A percentile compares a stretch with the other conserved stretches of the same genome.
phyloP scores from a whole-genome alignment of 2,888 invertebrate species.

The Limnephilus marmoratus region DNA sequence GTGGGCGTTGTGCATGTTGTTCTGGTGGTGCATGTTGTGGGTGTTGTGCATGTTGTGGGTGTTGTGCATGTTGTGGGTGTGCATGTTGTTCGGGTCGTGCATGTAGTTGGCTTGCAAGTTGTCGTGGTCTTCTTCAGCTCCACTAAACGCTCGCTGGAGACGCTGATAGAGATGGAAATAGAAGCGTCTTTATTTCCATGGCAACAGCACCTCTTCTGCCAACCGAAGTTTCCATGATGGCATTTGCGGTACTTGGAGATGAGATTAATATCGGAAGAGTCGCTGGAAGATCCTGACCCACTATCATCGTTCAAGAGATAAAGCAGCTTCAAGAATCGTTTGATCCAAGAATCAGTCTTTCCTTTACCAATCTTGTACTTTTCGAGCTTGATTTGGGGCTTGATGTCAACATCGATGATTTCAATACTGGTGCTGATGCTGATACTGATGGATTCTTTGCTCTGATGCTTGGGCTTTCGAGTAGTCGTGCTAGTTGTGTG shows the following conservation, averaged over 20 bases:
- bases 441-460: not conserved
- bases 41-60: not conserved
- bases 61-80: not conserved
- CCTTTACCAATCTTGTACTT: not conserved
- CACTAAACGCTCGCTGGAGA: not conserved
- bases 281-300: not conserved
- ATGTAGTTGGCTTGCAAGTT: not conserved
- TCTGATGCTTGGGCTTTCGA: not conserved
- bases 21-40: not conserved
- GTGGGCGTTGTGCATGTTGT: not conserved
- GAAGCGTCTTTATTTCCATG: not conserved
- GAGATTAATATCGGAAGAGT: not conserved
- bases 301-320: constrained; percentile 41
- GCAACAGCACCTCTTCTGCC: constrained; percentile 31
- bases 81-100: not conserved
- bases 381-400: not conserved
- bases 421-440: constrained; percentile 4
- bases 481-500: not conserved
- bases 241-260: constrained; percentile 48
- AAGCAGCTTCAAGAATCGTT: constrained; percentile 38
- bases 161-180: constrained; percentile 3
- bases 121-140: not conserved
- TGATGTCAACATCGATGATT: not conserved
- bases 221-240: constrained; percentile 43
- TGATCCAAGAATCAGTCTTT: constrained; percentile 36